These are phyloP conservation scores for Leptosomus discolor DNA, from an alignment of 2,113 vertebrate genomes.

Conservation along the genomic window DNA sequence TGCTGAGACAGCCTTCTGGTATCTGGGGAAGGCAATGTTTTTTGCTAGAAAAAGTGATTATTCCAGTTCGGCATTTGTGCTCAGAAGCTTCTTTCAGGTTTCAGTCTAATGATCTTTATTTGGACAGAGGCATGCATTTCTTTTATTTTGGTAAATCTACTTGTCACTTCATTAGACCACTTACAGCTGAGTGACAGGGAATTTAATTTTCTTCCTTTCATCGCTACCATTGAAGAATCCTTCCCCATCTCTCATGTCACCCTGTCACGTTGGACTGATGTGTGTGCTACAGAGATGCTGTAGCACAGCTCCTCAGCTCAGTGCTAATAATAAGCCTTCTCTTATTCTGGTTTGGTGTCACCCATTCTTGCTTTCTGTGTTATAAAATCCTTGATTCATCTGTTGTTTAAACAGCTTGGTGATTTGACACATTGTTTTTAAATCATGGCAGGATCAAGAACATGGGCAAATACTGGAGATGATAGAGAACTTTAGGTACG, in stretches of 20 bases:
- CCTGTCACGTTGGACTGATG: background rate
- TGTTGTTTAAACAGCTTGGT: background rate
- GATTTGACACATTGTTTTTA: background rate
- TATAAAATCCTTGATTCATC: background rate
- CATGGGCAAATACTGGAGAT: background rate
- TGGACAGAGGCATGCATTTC: background rate
- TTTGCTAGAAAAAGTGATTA: background rate
- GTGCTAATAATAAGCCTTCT: background rate
- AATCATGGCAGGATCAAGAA: background rate
- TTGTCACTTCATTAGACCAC: background rate
- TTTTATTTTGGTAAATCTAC: background rate
- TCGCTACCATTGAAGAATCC: background rate
- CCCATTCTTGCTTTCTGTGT: background rate
- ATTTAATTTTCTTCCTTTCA: slow-evolving; percentile 1
- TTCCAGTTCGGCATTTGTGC: background rate
- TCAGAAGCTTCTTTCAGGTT: background rate
- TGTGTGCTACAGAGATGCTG: background rate
- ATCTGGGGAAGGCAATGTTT: accelerated
- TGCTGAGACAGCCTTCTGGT: background rate
- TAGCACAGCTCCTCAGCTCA: background rate
- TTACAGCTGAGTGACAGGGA: background rate
- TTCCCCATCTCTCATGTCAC: background rate
- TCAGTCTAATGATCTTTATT: background rate
- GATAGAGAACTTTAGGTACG: background rate
- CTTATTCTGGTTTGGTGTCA: background rate